Evolutionary conservation across 1,140 invertebrate species (phyloP).

Genomic region (Anastrepha ludens): DNA sequence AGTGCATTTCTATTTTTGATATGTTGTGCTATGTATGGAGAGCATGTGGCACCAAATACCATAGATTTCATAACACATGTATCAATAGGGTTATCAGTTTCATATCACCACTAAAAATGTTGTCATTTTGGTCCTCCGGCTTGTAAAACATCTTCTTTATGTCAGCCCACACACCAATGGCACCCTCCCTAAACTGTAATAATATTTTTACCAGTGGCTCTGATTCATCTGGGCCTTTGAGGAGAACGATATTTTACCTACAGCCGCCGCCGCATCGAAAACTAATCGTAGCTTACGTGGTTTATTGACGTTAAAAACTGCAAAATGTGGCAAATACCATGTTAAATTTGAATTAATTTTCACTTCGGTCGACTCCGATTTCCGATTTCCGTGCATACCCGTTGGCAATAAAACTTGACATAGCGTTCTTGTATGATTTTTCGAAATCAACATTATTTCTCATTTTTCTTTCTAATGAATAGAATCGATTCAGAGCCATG

Average conservation of each 20-base stretch:
- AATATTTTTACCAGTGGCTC: constrained; percentile 63
- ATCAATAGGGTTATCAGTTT: constrained; percentile 32
- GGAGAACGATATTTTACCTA: constrained; percentile 44
- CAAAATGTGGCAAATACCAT: neutral
- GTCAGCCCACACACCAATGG: constrained; percentile 62
- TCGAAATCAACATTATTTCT: neutral
- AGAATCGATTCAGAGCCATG: constrained; percentile 18
- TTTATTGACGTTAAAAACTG: constrained; percentile 54
- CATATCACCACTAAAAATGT: constrained; percentile 66
- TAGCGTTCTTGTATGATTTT: neutral
- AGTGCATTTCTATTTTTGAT: constrained; percentile 68
- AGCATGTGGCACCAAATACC: constrained; percentile 61
- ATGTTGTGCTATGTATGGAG: constrained; percentile 65
- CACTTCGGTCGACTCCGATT: neutral
- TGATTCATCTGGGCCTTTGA: constrained; percentile 63
- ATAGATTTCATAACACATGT: constrained; percentile 53
- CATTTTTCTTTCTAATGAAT: constrained; percentile 48
- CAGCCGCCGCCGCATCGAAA: constrained; percentile 54
- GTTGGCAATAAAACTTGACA: neutral
- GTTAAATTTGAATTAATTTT: neutral
- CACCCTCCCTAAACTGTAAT: constrained; percentile 64
- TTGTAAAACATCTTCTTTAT: constrained; percentile 64
- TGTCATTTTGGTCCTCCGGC: constrained; percentile 60
- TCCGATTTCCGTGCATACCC: constrained; percentile 9
- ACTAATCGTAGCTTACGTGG: constrained; percentile 55